phyloP scores from a whole-genome alignment of 2,888 invertebrate genomes.

The Crematogaster levior region DNA sequence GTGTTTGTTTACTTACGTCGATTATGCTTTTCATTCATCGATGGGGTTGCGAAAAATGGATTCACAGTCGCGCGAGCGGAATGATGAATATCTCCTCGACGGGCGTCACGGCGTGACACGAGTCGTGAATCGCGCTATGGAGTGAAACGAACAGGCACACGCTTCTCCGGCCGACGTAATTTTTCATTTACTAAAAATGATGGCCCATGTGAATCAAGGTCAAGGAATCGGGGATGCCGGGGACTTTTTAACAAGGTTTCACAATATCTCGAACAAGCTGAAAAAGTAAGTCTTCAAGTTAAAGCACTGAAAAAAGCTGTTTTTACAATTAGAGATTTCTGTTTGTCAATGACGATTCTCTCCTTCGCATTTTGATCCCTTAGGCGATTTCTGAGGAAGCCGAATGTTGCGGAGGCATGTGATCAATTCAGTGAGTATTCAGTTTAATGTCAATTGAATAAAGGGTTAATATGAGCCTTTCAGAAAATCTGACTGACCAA shows the following conservation, averaged over 20 bases:
- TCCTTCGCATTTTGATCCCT: conserved; percentile 49
- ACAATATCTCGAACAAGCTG: conserved; percentile 90
- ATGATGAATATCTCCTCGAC: no score
- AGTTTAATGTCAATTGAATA: neutral
- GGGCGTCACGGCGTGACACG: neutral
- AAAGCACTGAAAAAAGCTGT: neutral
- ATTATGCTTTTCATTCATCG: no score
- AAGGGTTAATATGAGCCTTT: neutral
- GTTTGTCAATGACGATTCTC: neutral
- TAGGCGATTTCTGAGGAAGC: conserved; percentile 91
- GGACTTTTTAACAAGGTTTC: conserved; percentile 90
- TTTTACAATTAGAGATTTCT: neutral
- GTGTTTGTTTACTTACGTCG: no score
- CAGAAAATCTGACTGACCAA: neutral
- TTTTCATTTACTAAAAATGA: conserved; percentile 9
- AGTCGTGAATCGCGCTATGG: neutral
- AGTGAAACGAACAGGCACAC: neutral
- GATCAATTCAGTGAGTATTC: conserved; percentile 89
- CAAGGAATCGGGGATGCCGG: conserved; percentile 71
- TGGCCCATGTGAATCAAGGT: conserved; percentile 50
- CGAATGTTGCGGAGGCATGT: conserved; percentile 92
- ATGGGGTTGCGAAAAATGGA: no score
- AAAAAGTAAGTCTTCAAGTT: conserved; percentile 88
- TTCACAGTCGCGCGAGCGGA: no score
- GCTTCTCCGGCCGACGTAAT: neutral